Conservation (phyloP, 2,113 vertebrate species). For the Solea solea region DNA sequence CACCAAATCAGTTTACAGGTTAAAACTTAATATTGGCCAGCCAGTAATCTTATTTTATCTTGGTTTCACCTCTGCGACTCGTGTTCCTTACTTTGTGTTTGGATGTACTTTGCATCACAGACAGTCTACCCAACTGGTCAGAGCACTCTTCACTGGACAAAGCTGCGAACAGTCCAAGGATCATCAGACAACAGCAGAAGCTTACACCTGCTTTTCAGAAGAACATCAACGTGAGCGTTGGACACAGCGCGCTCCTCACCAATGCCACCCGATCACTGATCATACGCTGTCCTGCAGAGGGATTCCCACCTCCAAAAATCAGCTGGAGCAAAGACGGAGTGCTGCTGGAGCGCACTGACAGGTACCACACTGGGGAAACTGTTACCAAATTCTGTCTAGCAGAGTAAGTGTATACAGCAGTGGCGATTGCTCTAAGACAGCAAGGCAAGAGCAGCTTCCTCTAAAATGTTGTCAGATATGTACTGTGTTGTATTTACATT, state of each 20-base stretch:
- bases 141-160: constrained; percentile 55
- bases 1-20: too few relatives aligned
- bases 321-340: constrained; percentile 89
- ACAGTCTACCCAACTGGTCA: constrained; percentile 71
- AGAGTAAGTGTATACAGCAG: too few relatives aligned
- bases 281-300: constrained; percentile 80
- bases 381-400: neutral
- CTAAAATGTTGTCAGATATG: too few relatives aligned
- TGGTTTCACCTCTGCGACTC: too few relatives aligned
- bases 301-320: constrained; percentile 72
- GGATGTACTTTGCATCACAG: constrained; percentile 8
- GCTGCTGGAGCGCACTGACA: constrained; percentile 76
- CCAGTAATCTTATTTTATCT: too few relatives aligned
- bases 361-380: constrained; percentile 69
- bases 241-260: constrained; percentile 82
- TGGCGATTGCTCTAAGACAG: too few relatives aligned
- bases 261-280: constrained; percentile 80
- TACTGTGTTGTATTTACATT: too few relatives aligned
- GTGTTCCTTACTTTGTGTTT: neutral
- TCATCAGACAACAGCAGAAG: constrained; percentile 77
- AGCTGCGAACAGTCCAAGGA: constrained; percentile 66
- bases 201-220: constrained; percentile 80
- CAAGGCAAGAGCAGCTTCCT: too few relatives aligned
- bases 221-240: constrained; percentile 83
- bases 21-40: too few relatives aligned